A percentile compares a stretch with the other conserved stretches of the same genome.
phyloP scores from a whole-genome alignment of 1,140 invertebrate species.

The Orius insidiosus region DNA sequence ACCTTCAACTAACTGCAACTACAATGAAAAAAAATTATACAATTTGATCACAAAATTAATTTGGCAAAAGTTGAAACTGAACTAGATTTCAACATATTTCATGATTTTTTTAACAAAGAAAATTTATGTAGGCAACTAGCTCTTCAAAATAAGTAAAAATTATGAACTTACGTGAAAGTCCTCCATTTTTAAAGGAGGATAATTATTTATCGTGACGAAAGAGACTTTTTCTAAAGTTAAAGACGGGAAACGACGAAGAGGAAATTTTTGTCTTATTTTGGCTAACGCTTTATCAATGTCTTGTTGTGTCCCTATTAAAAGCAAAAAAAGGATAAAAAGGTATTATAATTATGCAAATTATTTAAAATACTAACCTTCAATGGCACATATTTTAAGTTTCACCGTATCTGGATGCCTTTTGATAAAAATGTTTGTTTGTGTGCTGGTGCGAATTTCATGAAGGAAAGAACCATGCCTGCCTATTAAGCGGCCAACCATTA shows the following conservation, averaged over 20 bases:
- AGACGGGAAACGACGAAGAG: conserved; percentile 54
- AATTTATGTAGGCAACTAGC: too few species aligned
- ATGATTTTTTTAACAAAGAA: too few species aligned
- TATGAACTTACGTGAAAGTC: conserved; percentile 41
- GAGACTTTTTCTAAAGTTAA: conserved; percentile 62
- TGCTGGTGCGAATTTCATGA: conserved; percentile 57
- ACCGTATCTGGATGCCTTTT: conserved; percentile 53
- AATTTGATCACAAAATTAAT: too few species aligned
- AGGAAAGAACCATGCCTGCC: conserved; percentile 69
- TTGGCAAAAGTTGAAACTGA: too few species aligned
- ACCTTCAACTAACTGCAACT: conserved; percentile 70
- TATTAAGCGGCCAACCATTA: conserved; percentile 70
- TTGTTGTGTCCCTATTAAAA: conserved; percentile 37
- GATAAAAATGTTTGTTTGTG: conserved; percentile 58
- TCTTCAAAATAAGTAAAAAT: not conserved
- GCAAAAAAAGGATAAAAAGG: conserved; percentile 1
- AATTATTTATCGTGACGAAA: conserved; percentile 34
- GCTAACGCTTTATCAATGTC: conserved; percentile 63
- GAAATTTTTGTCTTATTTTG: conserved; percentile 69
- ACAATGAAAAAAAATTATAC: conserved; percentile 20
- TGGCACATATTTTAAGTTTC: conserved; percentile 59
- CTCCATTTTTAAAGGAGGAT: conserved; percentile 38
- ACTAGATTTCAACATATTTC: too few species aligned
- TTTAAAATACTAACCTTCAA: conserved; percentile 44
- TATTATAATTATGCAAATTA: not conserved